phyloP scores from a whole-genome alignment of 2,888 invertebrate genomes.

The Callinectes sapidus region DNA sequence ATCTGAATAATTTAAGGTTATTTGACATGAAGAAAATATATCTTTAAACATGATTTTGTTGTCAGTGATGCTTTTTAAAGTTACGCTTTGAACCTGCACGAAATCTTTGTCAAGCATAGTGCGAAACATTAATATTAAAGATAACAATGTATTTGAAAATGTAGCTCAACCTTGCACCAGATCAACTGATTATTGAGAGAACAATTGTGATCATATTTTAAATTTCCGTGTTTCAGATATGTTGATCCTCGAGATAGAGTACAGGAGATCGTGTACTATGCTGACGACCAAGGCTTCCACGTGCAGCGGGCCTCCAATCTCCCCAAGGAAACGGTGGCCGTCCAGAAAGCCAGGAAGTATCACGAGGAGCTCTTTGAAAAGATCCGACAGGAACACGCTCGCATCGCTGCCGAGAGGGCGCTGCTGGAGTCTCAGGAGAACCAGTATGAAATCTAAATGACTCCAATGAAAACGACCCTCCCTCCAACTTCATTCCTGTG shows the following conservation, averaged over 20 bases:
- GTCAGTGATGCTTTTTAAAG: no score
- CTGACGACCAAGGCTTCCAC: conserved; percentile 71
- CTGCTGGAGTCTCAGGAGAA: conserved; percentile 38
- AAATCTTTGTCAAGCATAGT: no score
- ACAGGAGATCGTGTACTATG: conserved; percentile 71
- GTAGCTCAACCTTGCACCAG: no score
- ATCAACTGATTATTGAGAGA: background rate
- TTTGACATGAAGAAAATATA: background rate
- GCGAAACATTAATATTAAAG: no score
- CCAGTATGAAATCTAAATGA: background rate
- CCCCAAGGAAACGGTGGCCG: conserved; percentile 66
- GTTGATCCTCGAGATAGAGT: conserved; percentile 66
- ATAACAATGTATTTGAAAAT: no score
- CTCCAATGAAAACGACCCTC: background rate
- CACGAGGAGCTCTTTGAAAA: conserved; percentile 65
- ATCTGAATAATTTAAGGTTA: no score
- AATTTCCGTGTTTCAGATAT: conserved; percentile 53
- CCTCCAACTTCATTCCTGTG: background rate
- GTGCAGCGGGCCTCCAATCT: conserved; percentile 68
- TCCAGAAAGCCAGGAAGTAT: conserved; percentile 54
- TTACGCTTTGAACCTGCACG: no score
- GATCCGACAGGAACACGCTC: conserved; percentile 68
- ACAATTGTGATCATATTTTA: background rate
- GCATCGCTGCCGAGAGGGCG: conserved; percentile 65
- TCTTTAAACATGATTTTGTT: no score